phyloP scores from a whole-genome alignment of 2,888 invertebrate genomes.

The Tipula confusa region DNA sequence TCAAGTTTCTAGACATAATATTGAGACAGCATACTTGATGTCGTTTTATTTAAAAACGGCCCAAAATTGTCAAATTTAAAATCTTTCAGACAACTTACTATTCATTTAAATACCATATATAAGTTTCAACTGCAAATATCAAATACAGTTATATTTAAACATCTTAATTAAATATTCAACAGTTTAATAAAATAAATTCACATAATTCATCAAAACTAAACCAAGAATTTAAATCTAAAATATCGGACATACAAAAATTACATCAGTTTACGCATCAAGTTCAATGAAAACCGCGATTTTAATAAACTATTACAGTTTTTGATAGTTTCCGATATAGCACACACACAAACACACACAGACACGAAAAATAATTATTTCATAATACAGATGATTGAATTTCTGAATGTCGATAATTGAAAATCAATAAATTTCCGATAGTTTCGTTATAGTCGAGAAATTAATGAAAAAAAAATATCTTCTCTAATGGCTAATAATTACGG shows the following conservation, averaged over 20 bases:
- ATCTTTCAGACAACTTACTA: too few species aligned
- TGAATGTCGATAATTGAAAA: background rate
- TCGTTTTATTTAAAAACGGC: too few species aligned
- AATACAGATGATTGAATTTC: background rate
- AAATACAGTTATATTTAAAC: background rate
- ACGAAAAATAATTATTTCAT: background rate
- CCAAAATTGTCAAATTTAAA: too few species aligned
- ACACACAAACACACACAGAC: too few species aligned
- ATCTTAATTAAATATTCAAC: background rate
- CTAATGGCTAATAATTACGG: background rate
- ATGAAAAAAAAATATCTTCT: background rate
- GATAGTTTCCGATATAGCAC: background rate
- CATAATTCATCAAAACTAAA: background rate
- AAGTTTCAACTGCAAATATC: too few species aligned
- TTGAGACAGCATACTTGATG: too few species aligned
- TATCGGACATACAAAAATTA: background rate
- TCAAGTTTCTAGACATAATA: too few species aligned
- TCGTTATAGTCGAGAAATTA: background rate
- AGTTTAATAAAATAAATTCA: background rate
- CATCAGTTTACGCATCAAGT: background rate
- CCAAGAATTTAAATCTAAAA: background rate
- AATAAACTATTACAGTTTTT: constrained; percentile 6
- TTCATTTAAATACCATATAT: too few species aligned
- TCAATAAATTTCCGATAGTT: too few species aligned
- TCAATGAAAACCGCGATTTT: background rate